Evolutionary conservation across 2,797 vertebrate species (phyloP).

Genomic region (Urosaurus nigricauda): DNA sequence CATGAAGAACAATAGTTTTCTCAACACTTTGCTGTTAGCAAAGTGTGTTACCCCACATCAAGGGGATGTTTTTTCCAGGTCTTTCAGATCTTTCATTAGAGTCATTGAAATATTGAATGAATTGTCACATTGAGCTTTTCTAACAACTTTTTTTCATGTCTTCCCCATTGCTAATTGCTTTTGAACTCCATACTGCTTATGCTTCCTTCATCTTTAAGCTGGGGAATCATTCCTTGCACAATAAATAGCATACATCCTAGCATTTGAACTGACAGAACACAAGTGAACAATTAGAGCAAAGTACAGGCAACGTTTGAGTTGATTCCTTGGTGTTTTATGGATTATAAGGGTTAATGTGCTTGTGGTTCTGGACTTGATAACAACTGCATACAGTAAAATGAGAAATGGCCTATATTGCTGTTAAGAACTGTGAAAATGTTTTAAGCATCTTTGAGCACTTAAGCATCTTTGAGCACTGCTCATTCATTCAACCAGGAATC

Average conservation of each 20-base stretch:
- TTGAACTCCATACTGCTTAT: neutral
- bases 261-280: constrained; percentile 34
- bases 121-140: neutral
- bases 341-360: constrained; percentile 63
- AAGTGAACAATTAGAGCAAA: constrained; percentile 55
- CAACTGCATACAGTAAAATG: constrained; percentile 59
- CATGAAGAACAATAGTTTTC: neutral
- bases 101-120: neutral
- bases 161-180: neutral
- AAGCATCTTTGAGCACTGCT: neutral
- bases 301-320: constrained; percentile 52
- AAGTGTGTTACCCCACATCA: neutral
- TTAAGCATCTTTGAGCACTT: neutral
- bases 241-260: constrained; percentile 19
- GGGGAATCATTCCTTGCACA: constrained; percentile 21
- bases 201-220: constrained; percentile 32
- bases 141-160: neutral
- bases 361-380: constrained; percentile 61
- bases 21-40: neutral
- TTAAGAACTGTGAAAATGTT: constrained; percentile 46
- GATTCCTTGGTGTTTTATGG: constrained; percentile 52
- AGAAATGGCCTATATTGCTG: constrained; percentile 53
- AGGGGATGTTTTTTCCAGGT: constrained; percentile 2
- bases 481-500: constrained; percentile 14
- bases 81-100: neutral